Evolutionary conservation across 2,888 invertebrate genomes (phyloP), one percentile per base, ranked within the genome.

Genomic region (Trissolcus japonicus): DNA sequence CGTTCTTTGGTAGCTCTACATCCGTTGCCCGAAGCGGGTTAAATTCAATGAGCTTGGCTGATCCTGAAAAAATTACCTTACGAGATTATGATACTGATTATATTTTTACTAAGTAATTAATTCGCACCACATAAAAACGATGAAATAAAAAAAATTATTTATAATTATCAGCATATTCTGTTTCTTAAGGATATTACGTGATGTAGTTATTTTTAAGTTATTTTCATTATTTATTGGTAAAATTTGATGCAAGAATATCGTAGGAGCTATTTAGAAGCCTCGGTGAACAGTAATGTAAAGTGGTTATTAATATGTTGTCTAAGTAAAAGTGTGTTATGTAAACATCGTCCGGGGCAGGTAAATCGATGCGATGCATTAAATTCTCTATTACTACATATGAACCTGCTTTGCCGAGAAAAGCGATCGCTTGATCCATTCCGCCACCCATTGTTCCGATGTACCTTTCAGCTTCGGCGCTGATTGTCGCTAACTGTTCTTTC

Each of bases 341-440:
- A 9, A 25, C 25, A 25, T 25, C 25, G 25, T 25, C 25, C 25
- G 2, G 25, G 4, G 4, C 25, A 25, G 25, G 25, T 25, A 25
- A 25, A 25, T 25, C 25, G 25, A 25, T 25, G 25, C 25, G 25
- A 25, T 19, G 14, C 46, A 46, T 43, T 40, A 16, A 53, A 76
- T 76, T 25, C 25, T 17, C 6, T 25, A 25, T 21, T 9, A 53
- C 16, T 74, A 25, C 25, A 25, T 25, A 25, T 25, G 55, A 53
- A 92, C 92, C 94, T 88, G 93, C 91, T 85, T 93, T 93, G 2
- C 96, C 99, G 50, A 98, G 92, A 89, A 98, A 96, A 61, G 97
- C 97, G 84, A 98, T 98, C 0, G 99, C 98, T 90, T 99, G 99
- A 90, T 99, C 99, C 99, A 99, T 99, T 76, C 99, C 99, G 48